Percentiles rank a stretch among this genome's conserved stretches.
phyloP scores from a whole-genome alignment of 2,888 invertebrate species.

The Smittia sp. region DNA sequence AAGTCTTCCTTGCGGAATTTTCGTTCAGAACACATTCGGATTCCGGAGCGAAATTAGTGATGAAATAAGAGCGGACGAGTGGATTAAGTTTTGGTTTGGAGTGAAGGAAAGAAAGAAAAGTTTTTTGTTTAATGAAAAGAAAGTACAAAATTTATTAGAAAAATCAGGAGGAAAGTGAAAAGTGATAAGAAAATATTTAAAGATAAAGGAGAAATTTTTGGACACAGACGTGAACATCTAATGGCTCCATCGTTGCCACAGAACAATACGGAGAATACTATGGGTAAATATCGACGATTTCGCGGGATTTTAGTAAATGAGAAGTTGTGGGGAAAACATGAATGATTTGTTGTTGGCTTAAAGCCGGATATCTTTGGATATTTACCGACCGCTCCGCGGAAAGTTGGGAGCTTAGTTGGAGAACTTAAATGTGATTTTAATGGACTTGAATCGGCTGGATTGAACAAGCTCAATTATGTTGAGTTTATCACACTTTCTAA shows the following conservation, averaged over 20 bases:
- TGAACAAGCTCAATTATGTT: no score
- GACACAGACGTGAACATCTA: not conserved
- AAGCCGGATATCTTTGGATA: no score
- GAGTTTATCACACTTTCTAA: no score
- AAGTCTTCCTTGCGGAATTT: conserved; percentile 35
- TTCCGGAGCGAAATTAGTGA: not conserved
- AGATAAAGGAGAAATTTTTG: not conserved
- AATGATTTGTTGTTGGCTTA: no score
- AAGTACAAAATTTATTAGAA: conserved; percentile 27
- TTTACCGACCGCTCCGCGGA: no score
- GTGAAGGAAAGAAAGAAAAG: not conserved
- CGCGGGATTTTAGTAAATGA: no score
- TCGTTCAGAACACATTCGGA: conserved; percentile 33
- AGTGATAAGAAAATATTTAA: not conserved
- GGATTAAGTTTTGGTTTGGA: not conserved
- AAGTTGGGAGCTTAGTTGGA: no score
- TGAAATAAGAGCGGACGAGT: not conserved
- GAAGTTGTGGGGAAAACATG: no score
- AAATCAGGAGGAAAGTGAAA: not conserved
- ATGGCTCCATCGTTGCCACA: conserved; percentile 5
- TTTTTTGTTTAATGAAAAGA: not conserved
- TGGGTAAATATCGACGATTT: conserved; percentile 14
- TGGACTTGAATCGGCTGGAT: no score
- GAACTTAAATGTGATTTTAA: no score
- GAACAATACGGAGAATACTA: conserved; percentile 11